phyloP scores from a whole-genome alignment of 2,113 vertebrate genomes.

The Platanista minor region DNA sequence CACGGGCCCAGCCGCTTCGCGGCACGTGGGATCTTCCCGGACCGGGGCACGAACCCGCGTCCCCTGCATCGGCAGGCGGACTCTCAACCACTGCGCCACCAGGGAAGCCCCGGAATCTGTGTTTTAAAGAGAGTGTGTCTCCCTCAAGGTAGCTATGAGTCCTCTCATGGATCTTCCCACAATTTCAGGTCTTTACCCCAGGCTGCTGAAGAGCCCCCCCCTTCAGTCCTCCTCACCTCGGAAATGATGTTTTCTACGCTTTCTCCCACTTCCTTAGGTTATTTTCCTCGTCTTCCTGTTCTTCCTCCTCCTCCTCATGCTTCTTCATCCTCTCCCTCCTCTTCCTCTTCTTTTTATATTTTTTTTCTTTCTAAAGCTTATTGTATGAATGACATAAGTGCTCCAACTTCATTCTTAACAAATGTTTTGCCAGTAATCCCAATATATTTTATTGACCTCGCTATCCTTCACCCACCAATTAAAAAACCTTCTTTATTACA shows the following conservation, averaged over 20 bases:
- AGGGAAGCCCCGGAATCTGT: too few species aligned
- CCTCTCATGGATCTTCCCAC: neutral
- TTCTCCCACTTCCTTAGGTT: neutral
- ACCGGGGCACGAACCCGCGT: too few species aligned
- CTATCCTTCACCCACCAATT: neutral
- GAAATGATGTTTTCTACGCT: neutral
- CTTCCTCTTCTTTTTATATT: neutral
- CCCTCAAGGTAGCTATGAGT: neutral
- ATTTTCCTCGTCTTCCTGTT: neutral
- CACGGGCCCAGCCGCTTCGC: too few species aligned
- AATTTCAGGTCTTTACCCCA: neutral
- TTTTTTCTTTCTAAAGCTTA: constrained; percentile 5
- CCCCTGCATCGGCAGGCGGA: too few species aligned
- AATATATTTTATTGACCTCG: neutral
- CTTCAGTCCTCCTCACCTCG: neutral
- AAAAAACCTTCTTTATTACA: neutral
- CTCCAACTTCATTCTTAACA: neutral
- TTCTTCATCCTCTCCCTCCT: neutral
- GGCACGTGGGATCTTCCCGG: too few species aligned
- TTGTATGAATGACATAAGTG: neutral
- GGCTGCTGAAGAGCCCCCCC: too few species aligned
- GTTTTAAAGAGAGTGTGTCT: too few species aligned
- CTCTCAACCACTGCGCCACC: too few species aligned
- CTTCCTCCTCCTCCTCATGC: neutral
- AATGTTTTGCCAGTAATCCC: neutral